Evolutionary conservation across 2,113 vertebrate genomes (phyloP), one percentile per base, ranked within the genome.

Genomic region (Pimephales promelas): DNA sequence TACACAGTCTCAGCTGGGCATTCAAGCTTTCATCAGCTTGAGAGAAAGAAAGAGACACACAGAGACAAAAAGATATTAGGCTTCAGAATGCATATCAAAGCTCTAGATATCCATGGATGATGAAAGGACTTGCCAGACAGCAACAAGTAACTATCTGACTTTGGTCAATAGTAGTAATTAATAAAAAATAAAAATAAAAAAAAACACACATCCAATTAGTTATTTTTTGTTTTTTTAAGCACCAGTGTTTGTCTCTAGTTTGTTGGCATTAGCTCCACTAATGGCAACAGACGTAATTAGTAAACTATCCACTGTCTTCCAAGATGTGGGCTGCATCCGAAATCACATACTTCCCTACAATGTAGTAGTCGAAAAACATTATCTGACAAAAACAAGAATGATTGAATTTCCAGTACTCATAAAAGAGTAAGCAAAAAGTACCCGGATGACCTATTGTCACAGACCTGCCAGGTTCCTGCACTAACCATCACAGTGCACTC

Each of bases 61-160:
- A 73, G 31, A 26, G 20, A 59, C 40, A 61, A 52, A 45, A 49
- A 70, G 9, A 76, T 85, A 66, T 76, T 68, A 64, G 80, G 26
- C 52, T 70, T 72, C 54, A 85, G 43, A 83, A 84, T 57, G 75
- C 72, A 82, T 70, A 81, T 87, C 84, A 88, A 85, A 86, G 83
- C 40, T 36, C 40, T 66, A 73, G 77, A 79, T 79, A 43, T 61
- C 76, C 74, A 71, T 2, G 77, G 49, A 45, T 59, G 76, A 85
- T 85, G 75, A 85, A 88, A 81, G 71, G 45, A 57, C 57, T 52
- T 61, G 24, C 36, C 80, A 36, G 61, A 66, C 77, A 71, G 85
- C 26, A 26, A 73, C 14, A 40, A 59, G 56, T 26, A 76, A 76
- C 54, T 31, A 24, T 22, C 43, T 45, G 45, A 84, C 66, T 73